Base-by-base conservation (phyloP, 2,888 invertebrate species). In the Nemotelus nigrinus region DNA sequence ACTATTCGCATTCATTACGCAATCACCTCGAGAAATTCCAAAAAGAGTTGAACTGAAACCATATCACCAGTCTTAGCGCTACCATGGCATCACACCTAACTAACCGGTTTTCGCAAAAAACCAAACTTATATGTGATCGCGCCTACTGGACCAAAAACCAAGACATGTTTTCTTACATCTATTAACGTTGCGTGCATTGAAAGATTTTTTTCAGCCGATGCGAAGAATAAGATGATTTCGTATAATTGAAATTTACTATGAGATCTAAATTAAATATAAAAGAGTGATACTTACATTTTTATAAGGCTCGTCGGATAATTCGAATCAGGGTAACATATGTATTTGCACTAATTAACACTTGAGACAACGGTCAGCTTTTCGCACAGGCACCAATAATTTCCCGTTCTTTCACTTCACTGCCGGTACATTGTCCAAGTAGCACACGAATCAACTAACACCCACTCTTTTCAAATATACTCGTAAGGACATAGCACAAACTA, bases 41-140 rank as follows among this genome's bases (percentile, higher is more conserved):
- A 70, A 70, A 63, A 63, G 63, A 63, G 63, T 63, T 63, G 63
- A 10, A 63, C 0, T 43, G 25, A 25, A 25, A 25, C 25, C 25
- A 25, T 25, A 25, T 25, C 53, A 41, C 44, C 45, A 65, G 47
- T 6, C 50, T 70, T 41, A 43, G 55, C 55, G 68, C 48, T 65
- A 65, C 47, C 43, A 65, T 65, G 70, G 70, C 70, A 70, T 70
- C 70, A 70, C 55, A 70, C 70, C 43, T 41, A 55, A 55, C 70
- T 43, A 70, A 70, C 70, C 70, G 70, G 70, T 70, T 70, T 70
- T 53, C 25, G 70, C 70, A 43, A 70, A 70, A 70, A n/a, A 43
- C 55, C 53, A 70, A 55, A 50, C 43, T 41, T 41, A 43, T 67
- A 43, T 63, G 43, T 3, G 39, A 43, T 10, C 53, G 53, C 55